Percentiles rank a stretch among this genome's conserved stretches.
phyloP scores from a whole-genome alignment of 1,140 invertebrate genomes.

The Stegodyphus dumicola region DNA sequence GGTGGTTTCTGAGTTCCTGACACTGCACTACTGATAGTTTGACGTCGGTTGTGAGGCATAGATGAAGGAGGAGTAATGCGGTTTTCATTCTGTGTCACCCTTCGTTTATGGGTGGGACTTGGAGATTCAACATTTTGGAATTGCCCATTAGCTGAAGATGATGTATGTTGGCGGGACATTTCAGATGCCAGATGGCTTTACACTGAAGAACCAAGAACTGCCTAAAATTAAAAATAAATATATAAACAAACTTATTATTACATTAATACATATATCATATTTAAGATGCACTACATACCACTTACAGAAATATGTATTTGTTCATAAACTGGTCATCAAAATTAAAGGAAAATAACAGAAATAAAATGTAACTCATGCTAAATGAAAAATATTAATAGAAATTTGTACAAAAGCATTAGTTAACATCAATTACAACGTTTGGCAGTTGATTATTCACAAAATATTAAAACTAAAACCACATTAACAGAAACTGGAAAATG shows the following conservation, averaged over 20 bases:
- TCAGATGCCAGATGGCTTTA: neutral
- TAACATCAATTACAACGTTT: too few relatives aligned
- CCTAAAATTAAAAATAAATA: neutral
- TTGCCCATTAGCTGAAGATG: conserved; percentile 18
- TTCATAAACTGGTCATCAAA: too few relatives aligned
- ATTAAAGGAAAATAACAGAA: too few relatives aligned
- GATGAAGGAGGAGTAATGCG: conserved; percentile 37
- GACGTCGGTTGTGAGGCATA: neutral
- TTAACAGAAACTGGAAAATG: too few relatives aligned
- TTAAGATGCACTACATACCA: too few relatives aligned
- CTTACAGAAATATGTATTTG: too few relatives aligned
- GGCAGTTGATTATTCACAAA: too few relatives aligned
- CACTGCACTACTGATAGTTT: neutral
- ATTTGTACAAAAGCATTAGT: too few relatives aligned
- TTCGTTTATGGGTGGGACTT: conserved; percentile 45
- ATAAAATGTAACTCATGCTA: too few relatives aligned
- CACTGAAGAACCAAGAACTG: neutral
- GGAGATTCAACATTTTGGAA: conserved; percentile 36
- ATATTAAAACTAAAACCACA: too few relatives aligned
- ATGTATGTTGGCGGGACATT: conserved; percentile 47
- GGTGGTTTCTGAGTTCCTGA: neutral
- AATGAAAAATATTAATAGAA: too few relatives aligned
- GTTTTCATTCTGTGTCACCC: conserved; percentile 21
- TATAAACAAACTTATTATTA: neutral
- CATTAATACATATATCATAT: too few relatives aligned